Conservation (phyloP, 1,140 invertebrate species). For the Orchesella cincta region DNA sequence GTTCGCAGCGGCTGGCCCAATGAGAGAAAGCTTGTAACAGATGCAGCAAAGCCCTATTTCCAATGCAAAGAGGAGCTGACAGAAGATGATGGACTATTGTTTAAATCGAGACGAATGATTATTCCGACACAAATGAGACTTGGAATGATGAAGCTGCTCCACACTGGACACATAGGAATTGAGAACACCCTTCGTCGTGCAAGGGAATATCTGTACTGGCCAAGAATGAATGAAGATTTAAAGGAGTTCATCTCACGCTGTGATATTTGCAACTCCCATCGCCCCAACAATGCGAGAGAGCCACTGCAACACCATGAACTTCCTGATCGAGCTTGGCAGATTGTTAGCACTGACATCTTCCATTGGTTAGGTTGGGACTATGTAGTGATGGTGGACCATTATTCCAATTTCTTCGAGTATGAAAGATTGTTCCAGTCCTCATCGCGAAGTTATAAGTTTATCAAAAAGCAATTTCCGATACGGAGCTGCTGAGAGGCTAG, state of each 20-base stretch:
- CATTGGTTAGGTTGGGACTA: background rate
- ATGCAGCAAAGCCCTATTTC: background rate
- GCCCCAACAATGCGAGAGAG: background rate
- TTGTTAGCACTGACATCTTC: slow-evolving; percentile 27
- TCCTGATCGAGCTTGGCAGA: background rate
- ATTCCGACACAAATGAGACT: background rate
- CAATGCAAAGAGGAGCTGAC: background rate
- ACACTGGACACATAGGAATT: slow-evolving; percentile 27
- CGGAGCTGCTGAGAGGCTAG: slow-evolving; percentile 54
- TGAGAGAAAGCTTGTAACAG: too few relatives aligned
- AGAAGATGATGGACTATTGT: slow-evolving; percentile 9
- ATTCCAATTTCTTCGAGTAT: slow-evolving; percentile 1
- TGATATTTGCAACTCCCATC: slow-evolving; percentile 4
- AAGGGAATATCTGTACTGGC: slow-evolving; percentile 19
- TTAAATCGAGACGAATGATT: background rate
- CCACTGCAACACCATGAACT: background rate
- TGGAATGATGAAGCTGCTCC: background rate
- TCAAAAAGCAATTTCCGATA: slow-evolving; percentile 48
- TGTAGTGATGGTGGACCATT: slow-evolving; percentile 13
- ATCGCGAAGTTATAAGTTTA: background rate
- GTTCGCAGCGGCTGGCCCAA: too few relatives aligned
- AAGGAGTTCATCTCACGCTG: slow-evolving; percentile 6
- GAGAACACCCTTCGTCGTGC: background rate
- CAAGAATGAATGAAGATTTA: slow-evolving; percentile 7
- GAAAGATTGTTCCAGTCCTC: background rate